Conservation (phyloP, 2,888 invertebrate species). For the Crocallis elinguaria region DNA sequence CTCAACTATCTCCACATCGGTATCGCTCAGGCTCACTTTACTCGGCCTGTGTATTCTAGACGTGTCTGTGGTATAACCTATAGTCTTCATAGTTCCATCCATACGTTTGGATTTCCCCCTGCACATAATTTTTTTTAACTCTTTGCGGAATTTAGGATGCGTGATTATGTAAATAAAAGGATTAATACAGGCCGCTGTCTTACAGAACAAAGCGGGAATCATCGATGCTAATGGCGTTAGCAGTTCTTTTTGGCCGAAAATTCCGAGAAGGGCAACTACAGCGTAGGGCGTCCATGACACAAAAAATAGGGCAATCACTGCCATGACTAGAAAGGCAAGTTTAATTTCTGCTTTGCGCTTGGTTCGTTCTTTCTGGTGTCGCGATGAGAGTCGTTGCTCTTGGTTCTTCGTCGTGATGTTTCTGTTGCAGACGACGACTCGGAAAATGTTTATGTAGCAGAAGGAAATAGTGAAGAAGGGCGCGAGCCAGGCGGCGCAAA, state of each 20-base stretch:
- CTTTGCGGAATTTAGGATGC: constrained; percentile 90
- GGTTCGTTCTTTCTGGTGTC: constrained; percentile 85
- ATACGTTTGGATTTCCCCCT: constrained; percentile 70
- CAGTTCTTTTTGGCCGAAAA: constrained; percentile 86
- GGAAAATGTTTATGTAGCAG: constrained; percentile 89
- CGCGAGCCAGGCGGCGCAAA: constrained; percentile 90
- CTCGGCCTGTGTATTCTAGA: constrained; percentile 65
- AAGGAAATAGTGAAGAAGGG: constrained; percentile 89
- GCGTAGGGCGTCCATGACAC: constrained; percentile 94
- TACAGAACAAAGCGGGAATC: constrained; percentile 92
- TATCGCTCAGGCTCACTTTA: constrained; percentile 70
- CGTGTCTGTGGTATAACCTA: constrained; percentile 62
- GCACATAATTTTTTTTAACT: constrained; percentile 78
- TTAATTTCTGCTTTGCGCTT: constrained; percentile 89
- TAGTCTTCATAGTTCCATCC: constrained; percentile 69
- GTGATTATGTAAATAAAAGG: constrained; percentile 92
- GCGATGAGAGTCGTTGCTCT: constrained; percentile 79
- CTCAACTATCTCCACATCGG: constrained; percentile 82
- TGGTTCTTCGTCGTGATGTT: constrained; percentile 72
- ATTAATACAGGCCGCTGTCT: constrained; percentile 92
- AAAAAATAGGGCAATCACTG: constrained; percentile 90
- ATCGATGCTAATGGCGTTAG: constrained; percentile 89
- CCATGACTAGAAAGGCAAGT: constrained; percentile 88
- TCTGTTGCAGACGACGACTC: constrained; percentile 84
- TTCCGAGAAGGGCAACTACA: constrained; percentile 89